Base-by-base conservation (phyloP, 2,888 invertebrate species). In the Dynastes tityus region DNA sequence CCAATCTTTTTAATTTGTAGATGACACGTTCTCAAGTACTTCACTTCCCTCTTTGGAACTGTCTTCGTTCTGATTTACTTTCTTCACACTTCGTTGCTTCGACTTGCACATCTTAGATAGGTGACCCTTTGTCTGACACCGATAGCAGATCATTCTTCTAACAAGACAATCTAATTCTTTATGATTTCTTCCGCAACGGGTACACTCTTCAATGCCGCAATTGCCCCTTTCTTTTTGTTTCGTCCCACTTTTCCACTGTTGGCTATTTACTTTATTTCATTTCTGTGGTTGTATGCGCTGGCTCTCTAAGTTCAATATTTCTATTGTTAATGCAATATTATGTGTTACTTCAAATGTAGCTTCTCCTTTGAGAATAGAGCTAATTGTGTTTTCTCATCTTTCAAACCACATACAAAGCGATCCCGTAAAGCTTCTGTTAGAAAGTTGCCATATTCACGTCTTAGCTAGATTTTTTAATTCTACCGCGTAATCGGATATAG, bases 391-490 rank as follows among this genome's bases (percentile, higher is more conserved):
- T 9, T 5, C 29, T 51, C 71, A 51, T 53, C 71, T 71, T 8
- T 29, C n/a, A 64, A 64, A 8, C 64, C 64, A 29, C 64, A 32
- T 32, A 64, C 64, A 64, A 64, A 64, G 8, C 64, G 29, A 64
- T 64, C 64, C 32, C 64, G 22, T 22, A 64, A 32, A 13, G 64
- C 64, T 13, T 64, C 64, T 61, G 8, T 11, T 32, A 64, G 32
- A 32, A 64, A 64, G 9, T 64, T 64, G 32, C n/a, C 64, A 32
- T 64, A 71, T 16, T 49, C 71, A 55, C 71, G 71, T 71, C 27
- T 71, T 53, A 13, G 71, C 53, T 27, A 71, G 55, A 37, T 29
- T 32, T n/a, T 71, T 71, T 29, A 71, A 71, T 32, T 71, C 32
- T 16, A 71, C 32, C 32, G 55, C 55, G n/a, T 71, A 71, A 32